Percentiles rank a stretch among this genome's conserved stretches.
Conservation (phyloP, 2,113 vertebrate species). For the Arothron firmamentum region DNA sequence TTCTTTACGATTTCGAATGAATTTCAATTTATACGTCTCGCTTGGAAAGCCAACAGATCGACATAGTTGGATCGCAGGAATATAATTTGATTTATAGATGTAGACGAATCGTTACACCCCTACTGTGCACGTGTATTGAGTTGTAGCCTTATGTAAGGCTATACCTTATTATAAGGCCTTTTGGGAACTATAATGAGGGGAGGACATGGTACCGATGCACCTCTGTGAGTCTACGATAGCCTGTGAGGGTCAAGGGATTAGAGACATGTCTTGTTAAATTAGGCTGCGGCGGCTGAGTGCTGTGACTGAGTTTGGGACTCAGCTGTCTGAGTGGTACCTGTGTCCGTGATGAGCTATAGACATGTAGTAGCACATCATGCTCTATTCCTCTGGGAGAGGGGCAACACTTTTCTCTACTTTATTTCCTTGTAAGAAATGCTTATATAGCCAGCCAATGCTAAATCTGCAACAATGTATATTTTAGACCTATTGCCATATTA, state of each 20-base stretch:
- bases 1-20: not conserved
- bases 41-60: no score
- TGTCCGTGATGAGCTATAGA: slow-evolving; percentile 51
- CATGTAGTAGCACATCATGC: slow-evolving; percentile 42
- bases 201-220: slow-evolving; percentile 46
- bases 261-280: slow-evolving; percentile 68
- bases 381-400: slow-evolving; percentile 38
- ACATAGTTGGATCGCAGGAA: no score
- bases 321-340: slow-evolving; percentile 60
- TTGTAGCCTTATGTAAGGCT: slow-evolving; percentile 30
- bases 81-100: no score
- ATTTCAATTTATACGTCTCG: not conserved
- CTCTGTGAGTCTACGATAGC: slow-evolving; percentile 49
- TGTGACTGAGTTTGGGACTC: slow-evolving; percentile 62
- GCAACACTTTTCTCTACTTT: slow-evolving; percentile 20
- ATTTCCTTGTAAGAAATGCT: slow-evolving; percentile 7
- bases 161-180: slow-evolving; percentile 42
- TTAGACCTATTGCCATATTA: slow-evolving; percentile 1
- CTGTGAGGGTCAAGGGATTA: slow-evolving; percentile 63
- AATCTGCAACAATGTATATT: not conserved
- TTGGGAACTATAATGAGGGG: slow-evolving; percentile 49
- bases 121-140: slow-evolving; percentile 1
- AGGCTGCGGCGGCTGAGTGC: slow-evolving; percentile 61
- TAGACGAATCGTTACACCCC: no score
- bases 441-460: not conserved